phyloP scores from a whole-genome alignment of 2,797 vertebrate genomes.

The Rhincodon typus region DNA sequence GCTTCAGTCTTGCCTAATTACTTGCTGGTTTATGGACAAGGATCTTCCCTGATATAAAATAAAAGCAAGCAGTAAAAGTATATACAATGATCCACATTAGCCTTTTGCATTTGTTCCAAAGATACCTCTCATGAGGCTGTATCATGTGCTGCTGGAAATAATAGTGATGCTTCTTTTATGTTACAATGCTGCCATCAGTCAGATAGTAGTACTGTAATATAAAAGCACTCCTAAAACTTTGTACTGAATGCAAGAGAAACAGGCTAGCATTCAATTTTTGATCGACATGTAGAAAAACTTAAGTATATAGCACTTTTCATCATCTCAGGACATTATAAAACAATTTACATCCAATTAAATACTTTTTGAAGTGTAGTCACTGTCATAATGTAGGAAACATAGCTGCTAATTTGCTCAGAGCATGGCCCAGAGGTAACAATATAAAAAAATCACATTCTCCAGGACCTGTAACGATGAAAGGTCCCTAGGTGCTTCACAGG shows the following conservation, averaged over 20 bases:
- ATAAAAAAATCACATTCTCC: too few relatives aligned
- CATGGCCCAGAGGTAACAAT: background rate
- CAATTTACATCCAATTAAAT: background rate
- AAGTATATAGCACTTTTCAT: too few relatives aligned
- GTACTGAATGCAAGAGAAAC: background rate
- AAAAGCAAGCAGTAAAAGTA: background rate
- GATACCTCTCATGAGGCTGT: background rate
- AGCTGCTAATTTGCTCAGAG: background rate
- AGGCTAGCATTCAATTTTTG: background rate
- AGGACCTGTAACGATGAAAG: too few relatives aligned
- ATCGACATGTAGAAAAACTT: background rate
- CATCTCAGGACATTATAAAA: background rate
- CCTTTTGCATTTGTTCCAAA: too few relatives aligned
- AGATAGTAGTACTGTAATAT: background rate
- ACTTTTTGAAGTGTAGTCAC: background rate
- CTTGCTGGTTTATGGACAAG: background rate
- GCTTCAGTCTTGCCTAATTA: too few relatives aligned
- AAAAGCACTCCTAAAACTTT: background rate
- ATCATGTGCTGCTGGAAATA: background rate
- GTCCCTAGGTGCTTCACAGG: too few relatives aligned
- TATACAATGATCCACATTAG: background rate
- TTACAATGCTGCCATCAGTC: background rate
- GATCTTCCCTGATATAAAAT: background rate
- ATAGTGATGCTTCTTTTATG: background rate
- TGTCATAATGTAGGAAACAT: background rate